Percentiles rank a stretch among this genome's conserved stretches.
Conservation (phyloP, 2,113 vertebrate genomes). For the Myotis yumanensis region DNA sequence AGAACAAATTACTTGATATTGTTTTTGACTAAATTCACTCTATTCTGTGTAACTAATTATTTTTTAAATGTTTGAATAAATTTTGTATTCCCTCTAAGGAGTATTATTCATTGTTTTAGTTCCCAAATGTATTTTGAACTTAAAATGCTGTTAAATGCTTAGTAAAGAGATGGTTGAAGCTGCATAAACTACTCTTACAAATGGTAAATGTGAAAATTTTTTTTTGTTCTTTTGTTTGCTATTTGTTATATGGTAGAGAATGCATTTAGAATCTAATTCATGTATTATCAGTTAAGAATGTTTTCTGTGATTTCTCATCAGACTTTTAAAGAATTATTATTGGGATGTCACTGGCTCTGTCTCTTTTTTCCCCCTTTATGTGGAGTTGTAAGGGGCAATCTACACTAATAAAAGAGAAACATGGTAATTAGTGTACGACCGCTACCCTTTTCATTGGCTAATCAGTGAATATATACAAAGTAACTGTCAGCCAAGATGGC, state of each 20-base stretch:
- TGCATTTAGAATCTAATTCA: constrained; percentile 23
- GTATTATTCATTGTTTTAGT: constrained; percentile 32
- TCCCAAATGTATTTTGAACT: neutral
- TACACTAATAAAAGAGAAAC: too few species aligned
- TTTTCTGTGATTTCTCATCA: constrained; percentile 32
- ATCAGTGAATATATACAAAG: too few species aligned
- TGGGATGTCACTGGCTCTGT: neutral
- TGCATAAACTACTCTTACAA: neutral
- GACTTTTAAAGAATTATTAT: neutral
- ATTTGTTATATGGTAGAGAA: neutral
- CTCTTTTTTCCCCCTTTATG: neutral
- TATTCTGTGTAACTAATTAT: constrained; percentile 18
- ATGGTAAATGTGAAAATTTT: neutral
- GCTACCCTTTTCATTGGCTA: too few species aligned
- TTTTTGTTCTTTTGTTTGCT: neutral
- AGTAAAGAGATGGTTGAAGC: neutral
- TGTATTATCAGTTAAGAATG: neutral
- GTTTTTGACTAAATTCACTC: constrained; percentile 27
- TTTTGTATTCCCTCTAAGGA: neutral
- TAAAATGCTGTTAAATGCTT: constrained; percentile 2
- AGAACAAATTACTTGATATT: constrained; percentile 26
- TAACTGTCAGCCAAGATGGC: too few species aligned
- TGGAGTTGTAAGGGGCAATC: constrained; percentile 15
- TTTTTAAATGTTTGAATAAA: constrained; percentile 33
- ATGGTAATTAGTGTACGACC: too few species aligned